These are phyloP conservation scores for Gymnothorax javanicus DNA, from an alignment of 2,797 vertebrate genomes.

Conservation along the genomic window DNA sequence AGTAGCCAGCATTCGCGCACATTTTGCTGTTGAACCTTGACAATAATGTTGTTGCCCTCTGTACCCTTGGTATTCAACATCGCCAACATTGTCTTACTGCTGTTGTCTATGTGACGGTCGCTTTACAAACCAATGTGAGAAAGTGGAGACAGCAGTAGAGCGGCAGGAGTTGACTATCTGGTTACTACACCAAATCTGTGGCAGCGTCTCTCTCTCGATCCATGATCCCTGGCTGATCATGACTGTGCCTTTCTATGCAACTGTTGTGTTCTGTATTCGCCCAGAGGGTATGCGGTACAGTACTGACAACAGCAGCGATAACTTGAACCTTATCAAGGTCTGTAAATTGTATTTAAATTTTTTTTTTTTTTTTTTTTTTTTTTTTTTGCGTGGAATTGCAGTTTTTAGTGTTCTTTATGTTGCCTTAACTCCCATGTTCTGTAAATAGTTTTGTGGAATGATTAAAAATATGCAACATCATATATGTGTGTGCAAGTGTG, in stretches of 20 bases:
- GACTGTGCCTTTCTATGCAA: slow-evolving; percentile 49
- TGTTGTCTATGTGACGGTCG: too few species aligned
- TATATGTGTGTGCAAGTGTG: too few species aligned
- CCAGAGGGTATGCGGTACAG: slow-evolving; percentile 31
- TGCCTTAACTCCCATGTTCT: slow-evolving; percentile 40
- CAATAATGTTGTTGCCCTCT: too few species aligned
- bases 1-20: too few species aligned
- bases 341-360: slow-evolving; percentile 27
- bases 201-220: slow-evolving; percentile 21
- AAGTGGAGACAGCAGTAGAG: neutral
- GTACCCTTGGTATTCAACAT: too few species aligned
- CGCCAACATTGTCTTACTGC: too few species aligned
- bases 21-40: too few species aligned
- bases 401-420: slow-evolving; percentile 18
- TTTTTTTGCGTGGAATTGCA: slow-evolving; percentile 23
- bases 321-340: slow-evolving; percentile 43
- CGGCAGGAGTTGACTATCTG: neutral
- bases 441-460: slow-evolving; percentile 45
- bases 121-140: neutral
- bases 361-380: slow-evolving; percentile 17
- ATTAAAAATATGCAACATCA: slow-evolving; percentile 20
- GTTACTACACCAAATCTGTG: slow-evolving; percentile 25
- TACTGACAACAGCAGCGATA: slow-evolving; percentile 40
- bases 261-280: slow-evolving; percentile 41
- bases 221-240: slow-evolving; percentile 42